These are phyloP conservation scores for Holothuria scabra DNA, from an alignment of 53 echinoderm and acorn worm genomes.

Conservation along the genomic window DNA sequence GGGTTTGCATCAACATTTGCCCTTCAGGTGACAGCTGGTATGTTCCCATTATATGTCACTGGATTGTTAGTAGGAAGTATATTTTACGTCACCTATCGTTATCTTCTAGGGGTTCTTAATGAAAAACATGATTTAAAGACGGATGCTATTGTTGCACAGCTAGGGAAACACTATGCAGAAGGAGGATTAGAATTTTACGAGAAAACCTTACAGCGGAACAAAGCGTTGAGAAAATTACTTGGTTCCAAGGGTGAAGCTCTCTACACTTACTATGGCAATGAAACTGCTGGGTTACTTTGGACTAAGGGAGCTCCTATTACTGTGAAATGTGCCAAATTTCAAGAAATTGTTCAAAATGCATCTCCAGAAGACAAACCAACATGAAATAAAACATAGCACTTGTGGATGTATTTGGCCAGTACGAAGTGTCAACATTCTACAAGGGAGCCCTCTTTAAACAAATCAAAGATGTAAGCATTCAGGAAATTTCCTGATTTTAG, in stretches of 20 bases:
- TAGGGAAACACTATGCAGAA: conserved; percentile 66
- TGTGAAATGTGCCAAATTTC: conserved; percentile 68
- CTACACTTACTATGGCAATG: conserved; percentile 94
- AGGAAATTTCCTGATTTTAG: too few relatives aligned
- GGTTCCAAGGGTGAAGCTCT: conserved; percentile 74
- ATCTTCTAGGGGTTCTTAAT: conserved; percentile 63
- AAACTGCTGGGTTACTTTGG: conserved; percentile 63
- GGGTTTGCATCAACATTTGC: conserved; percentile 68
- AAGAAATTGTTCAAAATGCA: conserved; percentile 26
- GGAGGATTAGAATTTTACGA: conserved; percentile 91
- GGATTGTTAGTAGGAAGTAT: conserved; percentile 48
- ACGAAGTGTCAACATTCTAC: too few relatives aligned
- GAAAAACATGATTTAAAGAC: conserved; percentile 73
- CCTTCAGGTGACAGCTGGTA: conserved; percentile 45
- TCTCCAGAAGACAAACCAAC: too few relatives aligned
- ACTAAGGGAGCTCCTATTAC: conserved; percentile 76
- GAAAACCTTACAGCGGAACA: conserved; percentile 74
- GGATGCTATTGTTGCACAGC: conserved; percentile 62
- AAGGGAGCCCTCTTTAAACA: too few relatives aligned
- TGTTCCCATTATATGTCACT: conserved; percentile 58
- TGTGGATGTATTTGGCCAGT: too few relatives aligned
- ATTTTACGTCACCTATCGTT: conserved; percentile 64
- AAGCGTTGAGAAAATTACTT: conserved; percentile 75
- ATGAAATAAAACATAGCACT: too few relatives aligned
- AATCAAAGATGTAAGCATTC: too few relatives aligned